Conservation (phyloP, 2,797 vertebrate species). For the Meriones psammophilus region DNA sequence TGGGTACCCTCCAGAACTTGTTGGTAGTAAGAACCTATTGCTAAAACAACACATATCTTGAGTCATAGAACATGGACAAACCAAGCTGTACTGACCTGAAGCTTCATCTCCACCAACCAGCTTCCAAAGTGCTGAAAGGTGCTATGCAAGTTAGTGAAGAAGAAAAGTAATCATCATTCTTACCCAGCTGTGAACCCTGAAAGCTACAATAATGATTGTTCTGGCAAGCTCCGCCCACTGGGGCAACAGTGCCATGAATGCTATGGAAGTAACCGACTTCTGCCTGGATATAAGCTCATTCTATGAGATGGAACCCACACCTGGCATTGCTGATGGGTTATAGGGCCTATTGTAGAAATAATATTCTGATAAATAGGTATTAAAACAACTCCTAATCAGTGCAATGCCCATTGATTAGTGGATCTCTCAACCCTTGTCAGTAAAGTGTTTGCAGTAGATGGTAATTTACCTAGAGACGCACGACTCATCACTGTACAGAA, state of each 20-base stretch:
- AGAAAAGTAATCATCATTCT: not conserved
- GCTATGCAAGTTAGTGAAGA: not conserved
- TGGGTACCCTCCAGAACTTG: not conserved
- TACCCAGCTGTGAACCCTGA: not conserved
- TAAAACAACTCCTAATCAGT: not conserved
- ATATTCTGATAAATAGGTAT: not conserved
- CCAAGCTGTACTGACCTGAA: not conserved
- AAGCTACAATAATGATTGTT: not conserved
- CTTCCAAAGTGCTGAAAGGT: not conserved
- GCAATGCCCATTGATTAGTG: not conserved
- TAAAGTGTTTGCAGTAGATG: not conserved
- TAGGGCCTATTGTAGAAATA: not conserved
- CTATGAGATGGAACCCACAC: not conserved
- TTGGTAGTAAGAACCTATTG: not conserved
- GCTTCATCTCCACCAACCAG: not conserved
- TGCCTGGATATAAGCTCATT: not conserved
- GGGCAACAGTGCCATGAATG: not conserved
- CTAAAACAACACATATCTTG: not conserved
- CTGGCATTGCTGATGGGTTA: not conserved
- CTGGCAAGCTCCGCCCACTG: not conserved
- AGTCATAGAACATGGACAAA: not conserved
- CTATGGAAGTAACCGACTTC: not conserved
- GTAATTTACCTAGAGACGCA: not conserved
- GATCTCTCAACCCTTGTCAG: not conserved
- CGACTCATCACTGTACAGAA: not conserved